Conservation (phyloP, 2,797 vertebrate species). For the Smutsia gigantea region DNA sequence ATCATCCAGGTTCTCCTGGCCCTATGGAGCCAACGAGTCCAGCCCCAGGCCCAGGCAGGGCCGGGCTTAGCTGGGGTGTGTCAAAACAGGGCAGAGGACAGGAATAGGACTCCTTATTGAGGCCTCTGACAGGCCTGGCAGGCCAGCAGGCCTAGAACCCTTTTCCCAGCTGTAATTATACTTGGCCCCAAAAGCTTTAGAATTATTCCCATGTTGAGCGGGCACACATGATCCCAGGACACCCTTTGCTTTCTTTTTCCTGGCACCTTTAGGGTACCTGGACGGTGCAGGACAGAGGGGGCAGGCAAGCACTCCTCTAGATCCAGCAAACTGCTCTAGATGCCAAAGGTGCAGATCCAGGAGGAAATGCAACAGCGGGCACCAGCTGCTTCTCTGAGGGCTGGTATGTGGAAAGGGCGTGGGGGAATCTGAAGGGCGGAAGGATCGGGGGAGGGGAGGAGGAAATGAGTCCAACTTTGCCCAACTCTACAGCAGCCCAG, state of each 20-base stretch:
- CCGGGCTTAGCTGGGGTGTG: not conserved
- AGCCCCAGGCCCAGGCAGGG: not conserved
- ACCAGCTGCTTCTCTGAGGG: not conserved
- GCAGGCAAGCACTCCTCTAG: not conserved
- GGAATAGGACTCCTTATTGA: not conserved
- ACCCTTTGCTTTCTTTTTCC: not conserved
- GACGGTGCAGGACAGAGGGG: not conserved
- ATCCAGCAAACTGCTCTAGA: not conserved
- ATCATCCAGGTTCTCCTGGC: not conserved
- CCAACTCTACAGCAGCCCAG: not conserved
- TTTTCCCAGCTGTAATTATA: not conserved
- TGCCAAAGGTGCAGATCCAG: not conserved
- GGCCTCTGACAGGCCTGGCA: not conserved
- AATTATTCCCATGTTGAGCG: not conserved
- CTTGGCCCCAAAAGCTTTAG: not conserved
- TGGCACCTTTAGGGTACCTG: not conserved
- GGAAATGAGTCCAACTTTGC: not conserved
- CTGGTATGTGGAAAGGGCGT: not conserved
- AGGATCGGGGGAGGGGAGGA: not conserved
- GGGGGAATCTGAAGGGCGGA: no score
- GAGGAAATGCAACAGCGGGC: not conserved
- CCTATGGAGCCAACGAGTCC: not conserved
- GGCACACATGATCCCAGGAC: not conserved
- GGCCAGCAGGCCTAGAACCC: not conserved
- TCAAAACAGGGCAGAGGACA: not conserved